phyloP scores from a whole-genome alignment of 37 sponge, comb jelly and placozoan genomes.

The Ianthella basta region DNA sequence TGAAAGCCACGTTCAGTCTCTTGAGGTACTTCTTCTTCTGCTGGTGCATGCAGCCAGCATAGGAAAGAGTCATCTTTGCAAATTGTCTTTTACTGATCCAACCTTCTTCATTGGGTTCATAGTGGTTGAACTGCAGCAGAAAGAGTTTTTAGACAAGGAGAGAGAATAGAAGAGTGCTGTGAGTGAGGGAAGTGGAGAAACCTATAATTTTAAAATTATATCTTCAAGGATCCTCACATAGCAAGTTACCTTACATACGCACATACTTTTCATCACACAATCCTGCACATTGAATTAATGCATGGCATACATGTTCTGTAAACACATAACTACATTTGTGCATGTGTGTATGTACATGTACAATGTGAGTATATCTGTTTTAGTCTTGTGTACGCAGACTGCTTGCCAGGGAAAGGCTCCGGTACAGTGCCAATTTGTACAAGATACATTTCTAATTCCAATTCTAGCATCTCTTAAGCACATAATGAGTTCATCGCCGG shows the following conservation, averaged over 20 bases:
- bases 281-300: too few relatives aligned
- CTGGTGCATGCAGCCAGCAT: conserved; percentile 56
- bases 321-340: too few relatives aligned
- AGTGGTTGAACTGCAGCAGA: conserved; percentile 7
- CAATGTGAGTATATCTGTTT: too few relatives aligned
- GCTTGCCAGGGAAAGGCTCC: too few relatives aligned
- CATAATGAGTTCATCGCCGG: too few relatives aligned
- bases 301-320: too few relatives aligned
- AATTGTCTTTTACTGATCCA: conserved; percentile 46
- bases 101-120: conserved; percentile 69
- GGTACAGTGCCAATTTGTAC: neutral
- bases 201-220: too few relatives aligned
- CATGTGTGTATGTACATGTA: too few relatives aligned
- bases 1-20: conserved; percentile 52
- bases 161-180: neutral
- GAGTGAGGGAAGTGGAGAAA: too few relatives aligned
- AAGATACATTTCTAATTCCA: neutral
- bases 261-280: too few relatives aligned
- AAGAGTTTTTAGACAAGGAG: neutral
- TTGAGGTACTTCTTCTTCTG: conserved; percentile 67
- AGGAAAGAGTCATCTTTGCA: neutral
- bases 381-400: too few relatives aligned
- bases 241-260: too few relatives aligned
- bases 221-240: neutral
- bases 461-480: neutral